Evolutionary conservation across 2,888 invertebrate species (phyloP), one percentile per base, ranked within the genome.

Genomic region (Deladenus siricidicola): DNA sequence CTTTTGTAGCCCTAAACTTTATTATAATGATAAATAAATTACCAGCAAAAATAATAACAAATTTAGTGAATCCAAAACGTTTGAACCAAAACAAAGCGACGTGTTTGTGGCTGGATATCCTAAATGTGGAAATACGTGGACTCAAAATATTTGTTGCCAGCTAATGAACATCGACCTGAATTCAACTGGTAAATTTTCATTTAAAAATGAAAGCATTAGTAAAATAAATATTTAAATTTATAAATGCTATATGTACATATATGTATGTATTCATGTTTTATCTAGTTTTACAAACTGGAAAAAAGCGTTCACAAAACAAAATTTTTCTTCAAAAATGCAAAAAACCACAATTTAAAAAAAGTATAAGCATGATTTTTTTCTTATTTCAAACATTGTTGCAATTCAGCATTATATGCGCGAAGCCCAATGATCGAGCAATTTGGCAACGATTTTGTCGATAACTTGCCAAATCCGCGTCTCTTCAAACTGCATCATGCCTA

Each of bases 101-200:
- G 71, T 78, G 23, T 70, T 79, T 55, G 75, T 78, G 28, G 70
- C 70, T 28, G 79, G 78, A 3, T 69, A 78, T 58, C 78, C 79
- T 26, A 78, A 78, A 58, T 78, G 78, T 56, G 78, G 68, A 51
- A 78, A 75, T 48, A 78, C 76, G 1, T 78, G 76, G 78, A 70
- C 75, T 8, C 78, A 78, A 59, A 76, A 78, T 60, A 78, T 78
- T 56, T 72, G 71, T 48, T 70, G 70, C 19, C 78, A 77, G 54
- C 62, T 78, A 1, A 47, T 78, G 43, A 64, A 65, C n/a, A 50
- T 56, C 17, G 47, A 58, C 14, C 67, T 70, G 47, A 69, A 60
- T 24, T 70, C 69, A 4, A 58, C 47, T 19, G 69, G 69, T 21
- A 64, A 71, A 63, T n/a, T n/a, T n/a, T n/a, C n/a, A n/a, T n/a